phyloP scores from a whole-genome alignment of 2,797 vertebrate genomes.

The Lateolabrax maculatus region DNA sequence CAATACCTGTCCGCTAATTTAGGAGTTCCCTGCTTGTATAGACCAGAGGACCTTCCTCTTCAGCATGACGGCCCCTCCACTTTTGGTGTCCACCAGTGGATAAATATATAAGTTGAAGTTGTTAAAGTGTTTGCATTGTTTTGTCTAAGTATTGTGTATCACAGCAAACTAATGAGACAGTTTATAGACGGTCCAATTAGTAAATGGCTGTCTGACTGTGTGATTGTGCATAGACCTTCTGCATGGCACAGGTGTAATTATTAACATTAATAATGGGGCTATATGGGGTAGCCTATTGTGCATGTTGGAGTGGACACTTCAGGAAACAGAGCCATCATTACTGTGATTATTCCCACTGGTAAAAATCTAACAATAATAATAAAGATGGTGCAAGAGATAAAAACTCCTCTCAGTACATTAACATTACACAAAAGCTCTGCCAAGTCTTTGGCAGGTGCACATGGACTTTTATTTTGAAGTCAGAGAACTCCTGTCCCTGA shows the following conservation, averaged over 20 bases:
- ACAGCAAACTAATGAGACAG: neutral
- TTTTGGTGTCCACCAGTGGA: too few relatives aligned
- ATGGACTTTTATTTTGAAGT: conserved; percentile 57
- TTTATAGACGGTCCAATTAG: neutral
- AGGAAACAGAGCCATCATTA: neutral
- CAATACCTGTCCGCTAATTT: neutral
- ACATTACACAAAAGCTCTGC: neutral
- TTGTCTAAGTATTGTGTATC: neutral
- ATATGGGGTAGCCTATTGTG: too few relatives aligned
- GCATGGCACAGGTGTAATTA: neutral
- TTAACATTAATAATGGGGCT: neutral
- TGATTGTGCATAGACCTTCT: neutral
- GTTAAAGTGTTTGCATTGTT: neutral
- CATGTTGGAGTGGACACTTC: too few relatives aligned
- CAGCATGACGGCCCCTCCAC: neutral
- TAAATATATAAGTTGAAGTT: neutral
- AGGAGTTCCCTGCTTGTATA: neutral
- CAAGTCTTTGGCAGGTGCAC: neutral
- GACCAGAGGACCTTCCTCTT: neutral
- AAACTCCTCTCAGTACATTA: neutral
- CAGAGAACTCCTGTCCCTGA: conserved; percentile 1
- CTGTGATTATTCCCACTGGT: neutral
- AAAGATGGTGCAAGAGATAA: too few relatives aligned
- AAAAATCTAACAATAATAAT: too few relatives aligned
- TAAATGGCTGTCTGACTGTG: neutral